Percentiles rank a stretch among this genome's conserved stretches.
Conservation (phyloP, 2,797 vertebrate genomes). For the Emydoidea blandingii region DNA sequence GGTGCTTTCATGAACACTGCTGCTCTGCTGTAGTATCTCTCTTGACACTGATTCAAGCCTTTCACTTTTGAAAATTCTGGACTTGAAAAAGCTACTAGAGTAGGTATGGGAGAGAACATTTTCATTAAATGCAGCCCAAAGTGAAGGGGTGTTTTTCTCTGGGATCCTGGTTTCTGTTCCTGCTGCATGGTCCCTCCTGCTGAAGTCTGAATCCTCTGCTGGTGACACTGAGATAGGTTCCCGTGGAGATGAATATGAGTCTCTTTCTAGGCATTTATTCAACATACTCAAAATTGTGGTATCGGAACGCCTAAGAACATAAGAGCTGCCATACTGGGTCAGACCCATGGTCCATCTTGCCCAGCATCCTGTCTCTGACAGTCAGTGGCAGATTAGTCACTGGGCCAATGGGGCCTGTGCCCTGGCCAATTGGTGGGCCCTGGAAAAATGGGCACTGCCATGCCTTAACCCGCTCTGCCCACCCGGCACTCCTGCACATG, state of each 20-base stretch:
- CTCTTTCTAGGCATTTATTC: background rate
- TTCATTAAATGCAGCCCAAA: background rate
- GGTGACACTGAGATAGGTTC: background rate
- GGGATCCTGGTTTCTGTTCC: background rate
- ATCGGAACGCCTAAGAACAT: background rate
- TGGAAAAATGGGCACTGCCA: no score
- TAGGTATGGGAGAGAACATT: background rate
- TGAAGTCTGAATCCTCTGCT: background rate
- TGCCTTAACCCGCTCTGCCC: no score
- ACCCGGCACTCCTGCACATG: background rate
- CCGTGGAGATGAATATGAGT: background rate
- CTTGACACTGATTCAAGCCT: background rate
- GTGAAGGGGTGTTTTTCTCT: rapidly evolving
- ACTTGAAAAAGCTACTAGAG: background rate
- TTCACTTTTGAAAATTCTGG: background rate
- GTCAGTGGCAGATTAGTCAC: no score
- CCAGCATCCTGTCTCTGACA: background rate
- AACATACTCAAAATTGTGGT: background rate
- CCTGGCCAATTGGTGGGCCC: no score
- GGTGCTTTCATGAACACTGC: background rate
- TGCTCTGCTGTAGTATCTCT: background rate
- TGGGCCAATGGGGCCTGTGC: no score
- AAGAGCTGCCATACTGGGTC: background rate
- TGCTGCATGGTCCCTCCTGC: background rate
- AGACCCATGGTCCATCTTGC: background rate